These are phyloP conservation scores for Paratrypauchen microcephalus DNA, from an alignment of 2,797 vertebrate genomes.

Conservation along the genomic window DNA sequence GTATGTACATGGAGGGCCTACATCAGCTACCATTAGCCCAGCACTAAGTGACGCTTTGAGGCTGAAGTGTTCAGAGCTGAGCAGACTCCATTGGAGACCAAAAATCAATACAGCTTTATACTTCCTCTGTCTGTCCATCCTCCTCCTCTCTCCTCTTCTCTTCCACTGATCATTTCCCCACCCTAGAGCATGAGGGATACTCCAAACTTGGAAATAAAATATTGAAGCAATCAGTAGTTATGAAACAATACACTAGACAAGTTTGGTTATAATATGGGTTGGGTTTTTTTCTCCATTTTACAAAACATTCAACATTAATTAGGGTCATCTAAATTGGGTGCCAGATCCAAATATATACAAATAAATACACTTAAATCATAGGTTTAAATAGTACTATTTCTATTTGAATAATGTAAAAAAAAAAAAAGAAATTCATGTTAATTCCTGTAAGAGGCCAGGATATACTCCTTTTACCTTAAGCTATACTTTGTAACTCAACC, in stretches of 20 bases:
- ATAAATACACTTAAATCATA: no score
- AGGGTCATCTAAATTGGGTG: no score
- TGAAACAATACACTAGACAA: neutral
- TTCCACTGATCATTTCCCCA: conserved; percentile 19
- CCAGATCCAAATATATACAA: no score
- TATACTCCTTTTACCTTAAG: neutral
- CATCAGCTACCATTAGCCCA: conserved; percentile 46
- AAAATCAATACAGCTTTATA: conserved; percentile 73
- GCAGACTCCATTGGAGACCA: conserved; percentile 60
- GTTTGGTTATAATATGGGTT: neutral
- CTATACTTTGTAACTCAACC: neutral
- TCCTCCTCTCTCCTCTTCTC: conserved; percentile 30
- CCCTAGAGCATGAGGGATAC: neutral
- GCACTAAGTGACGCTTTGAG: conserved; percentile 45
- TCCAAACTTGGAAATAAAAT: neutral
- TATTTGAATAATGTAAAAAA: neutral
- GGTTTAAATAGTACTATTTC: no score
- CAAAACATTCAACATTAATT: no score
- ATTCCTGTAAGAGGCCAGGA: neutral
- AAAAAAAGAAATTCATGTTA: neutral
- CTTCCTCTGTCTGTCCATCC: conserved; percentile 61
- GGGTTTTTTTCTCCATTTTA: no score
- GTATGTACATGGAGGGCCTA: conserved; percentile 14
- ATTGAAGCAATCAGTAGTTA: neutral
- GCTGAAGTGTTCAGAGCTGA: conserved; percentile 43